Evolutionary conservation across 2,797 vertebrate species (phyloP).

Genomic region (Danio kyathit): DNA sequence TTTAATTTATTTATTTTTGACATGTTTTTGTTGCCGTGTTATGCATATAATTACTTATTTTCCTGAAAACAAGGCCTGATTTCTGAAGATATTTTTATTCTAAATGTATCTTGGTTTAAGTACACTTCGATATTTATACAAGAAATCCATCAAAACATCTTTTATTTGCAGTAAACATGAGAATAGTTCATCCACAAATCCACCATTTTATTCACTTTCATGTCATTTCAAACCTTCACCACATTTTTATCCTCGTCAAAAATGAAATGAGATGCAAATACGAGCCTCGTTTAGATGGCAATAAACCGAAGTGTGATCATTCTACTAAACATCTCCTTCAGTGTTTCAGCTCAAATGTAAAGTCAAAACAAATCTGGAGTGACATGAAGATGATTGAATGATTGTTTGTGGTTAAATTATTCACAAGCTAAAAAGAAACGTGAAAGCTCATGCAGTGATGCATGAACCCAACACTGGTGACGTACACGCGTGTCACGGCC

Average conservation of each 20-base stretch:
- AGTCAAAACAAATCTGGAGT: neutral
- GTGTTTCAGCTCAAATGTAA: constrained; percentile 25
- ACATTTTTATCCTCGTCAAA: neutral
- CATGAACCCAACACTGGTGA: too few relatives aligned
- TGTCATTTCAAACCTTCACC: neutral
- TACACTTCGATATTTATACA: neutral
- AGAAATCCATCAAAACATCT: too few relatives aligned
- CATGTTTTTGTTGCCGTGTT: too few relatives aligned
- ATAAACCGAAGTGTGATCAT: neutral
- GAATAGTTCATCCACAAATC: neutral
- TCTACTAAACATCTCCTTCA: constrained; percentile 1
- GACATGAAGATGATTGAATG: neutral
- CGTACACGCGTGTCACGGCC: too few relatives aligned
- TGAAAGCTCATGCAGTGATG: neutral
- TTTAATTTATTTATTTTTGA: too few relatives aligned
- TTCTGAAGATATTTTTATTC: too few relatives aligned
- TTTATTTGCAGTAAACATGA: neutral
- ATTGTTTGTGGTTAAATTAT: too few relatives aligned
- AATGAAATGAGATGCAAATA: neutral
- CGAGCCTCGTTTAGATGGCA: neutral
- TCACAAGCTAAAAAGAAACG: too few relatives aligned
- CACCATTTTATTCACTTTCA: neutral
- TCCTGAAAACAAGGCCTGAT: too few relatives aligned
- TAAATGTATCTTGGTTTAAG: neutral
- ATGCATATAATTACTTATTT: too few relatives aligned